These are phyloP conservation scores for Gadus chalcogrammus DNA, from an alignment of 2,113 vertebrate genomes.

Conservation along the genomic window DNA sequence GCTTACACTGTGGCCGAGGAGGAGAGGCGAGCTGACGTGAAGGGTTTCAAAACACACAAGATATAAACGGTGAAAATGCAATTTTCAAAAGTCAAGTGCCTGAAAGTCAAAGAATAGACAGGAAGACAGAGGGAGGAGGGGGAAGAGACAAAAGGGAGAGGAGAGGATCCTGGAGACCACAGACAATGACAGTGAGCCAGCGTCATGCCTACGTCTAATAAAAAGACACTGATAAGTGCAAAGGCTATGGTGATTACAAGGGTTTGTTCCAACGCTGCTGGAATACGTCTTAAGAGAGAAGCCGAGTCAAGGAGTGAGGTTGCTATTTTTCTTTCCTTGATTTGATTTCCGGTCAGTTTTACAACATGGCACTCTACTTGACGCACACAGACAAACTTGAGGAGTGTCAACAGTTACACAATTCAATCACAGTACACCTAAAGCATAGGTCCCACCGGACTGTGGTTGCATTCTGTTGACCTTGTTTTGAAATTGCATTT, in stretches of 20 bases:
- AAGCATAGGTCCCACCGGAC: too few relatives aligned
- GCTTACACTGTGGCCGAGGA: background rate
- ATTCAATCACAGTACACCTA: too few relatives aligned
- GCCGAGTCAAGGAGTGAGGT: background rate
- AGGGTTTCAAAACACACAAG: background rate
- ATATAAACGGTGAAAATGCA: background rate
- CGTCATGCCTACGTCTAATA: slow-evolving; percentile 27
- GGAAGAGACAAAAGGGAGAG: background rate
- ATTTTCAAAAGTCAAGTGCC: slow-evolving; percentile 11
- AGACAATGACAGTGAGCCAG: background rate
- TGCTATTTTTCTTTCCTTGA: too few relatives aligned
- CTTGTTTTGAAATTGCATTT: too few relatives aligned
- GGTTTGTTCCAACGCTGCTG: slow-evolving; percentile 33
- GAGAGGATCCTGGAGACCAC: slow-evolving; percentile 8
- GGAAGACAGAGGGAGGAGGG: background rate
- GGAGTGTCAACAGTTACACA: too few relatives aligned
- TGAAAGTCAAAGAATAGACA: slow-evolving; percentile 9
- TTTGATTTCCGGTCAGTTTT: too few relatives aligned
- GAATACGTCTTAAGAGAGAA: background rate
- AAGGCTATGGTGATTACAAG: slow-evolving; percentile 36
- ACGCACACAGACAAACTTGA: too few relatives aligned
- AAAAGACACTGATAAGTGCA: slow-evolving; percentile 19
- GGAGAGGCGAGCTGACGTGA: background rate
- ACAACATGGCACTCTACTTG: too few relatives aligned
- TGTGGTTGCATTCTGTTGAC: too few relatives aligned